These are phyloP conservation scores for Mus caroli DNA, from an alignment of 2,797 vertebrate genomes.

Conservation along the genomic window DNA sequence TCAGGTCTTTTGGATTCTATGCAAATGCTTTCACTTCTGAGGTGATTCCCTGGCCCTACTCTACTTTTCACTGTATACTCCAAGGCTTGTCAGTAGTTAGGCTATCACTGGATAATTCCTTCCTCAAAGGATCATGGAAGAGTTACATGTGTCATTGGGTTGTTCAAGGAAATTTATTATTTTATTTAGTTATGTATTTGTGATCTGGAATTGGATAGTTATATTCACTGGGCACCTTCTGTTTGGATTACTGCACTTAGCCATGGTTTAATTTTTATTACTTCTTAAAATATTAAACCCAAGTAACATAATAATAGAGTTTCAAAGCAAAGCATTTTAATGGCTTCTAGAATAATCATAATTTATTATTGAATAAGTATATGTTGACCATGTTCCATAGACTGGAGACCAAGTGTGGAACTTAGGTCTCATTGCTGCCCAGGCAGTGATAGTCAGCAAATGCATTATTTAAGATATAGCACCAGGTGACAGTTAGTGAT, in stretches of 20 bases:
- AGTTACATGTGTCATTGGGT: background rate
- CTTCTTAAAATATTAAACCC: constrained; percentile 40
- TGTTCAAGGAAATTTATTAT: constrained; percentile 32
- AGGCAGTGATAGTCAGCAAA: background rate
- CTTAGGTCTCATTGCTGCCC: background rate
- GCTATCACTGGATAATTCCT: constrained; percentile 19
- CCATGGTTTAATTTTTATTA: background rate
- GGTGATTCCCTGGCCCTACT: background rate
- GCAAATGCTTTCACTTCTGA: background rate
- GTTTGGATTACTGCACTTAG: constrained; percentile 16
- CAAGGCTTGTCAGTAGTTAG: background rate
- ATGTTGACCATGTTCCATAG: background rate
- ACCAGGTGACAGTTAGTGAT: background rate
- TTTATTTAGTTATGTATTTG: background rate
- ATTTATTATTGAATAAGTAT: constrained; percentile 28
- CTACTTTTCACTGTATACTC: background rate
- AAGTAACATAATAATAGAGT: background rate
- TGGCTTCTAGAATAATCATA: constrained; percentile 50
- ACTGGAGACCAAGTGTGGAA: background rate
- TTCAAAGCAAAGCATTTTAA: constrained; percentile 48
- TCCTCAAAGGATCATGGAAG: constrained; percentile 1
- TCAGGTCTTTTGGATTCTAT: background rate
- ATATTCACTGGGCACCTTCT: background rate
- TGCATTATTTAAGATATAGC: background rate
- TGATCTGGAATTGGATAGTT: background rate